These are phyloP conservation scores for Plusia festucae DNA, from an alignment of 2,888 invertebrate genomes.

Conservation along the genomic window DNA sequence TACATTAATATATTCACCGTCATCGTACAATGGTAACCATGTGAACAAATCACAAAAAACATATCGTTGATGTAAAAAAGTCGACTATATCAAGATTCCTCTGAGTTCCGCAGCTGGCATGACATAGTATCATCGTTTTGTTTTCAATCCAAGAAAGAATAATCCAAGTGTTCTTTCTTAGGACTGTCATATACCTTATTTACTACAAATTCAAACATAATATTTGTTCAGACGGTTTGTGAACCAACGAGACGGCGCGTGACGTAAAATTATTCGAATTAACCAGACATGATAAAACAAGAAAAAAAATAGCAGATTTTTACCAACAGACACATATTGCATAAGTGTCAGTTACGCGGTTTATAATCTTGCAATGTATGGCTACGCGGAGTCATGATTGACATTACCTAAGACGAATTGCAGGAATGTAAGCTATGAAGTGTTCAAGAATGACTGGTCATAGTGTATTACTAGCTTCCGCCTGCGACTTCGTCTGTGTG, in stretches of 20 bases:
- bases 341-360: background rate
- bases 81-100: no score
- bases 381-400: background rate
- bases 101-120: no score
- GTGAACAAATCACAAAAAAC: background rate
- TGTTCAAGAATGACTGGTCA: no score
- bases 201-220: background rate
- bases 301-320: no score
- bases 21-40: background rate
- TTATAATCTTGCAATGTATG: background rate
- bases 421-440: background rate
- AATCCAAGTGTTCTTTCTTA: background rate
- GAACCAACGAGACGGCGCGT: background rate
- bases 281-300: background rate
- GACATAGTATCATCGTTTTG: no score
- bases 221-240: constrained; percentile 4
- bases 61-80: background rate
- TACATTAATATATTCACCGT: background rate
- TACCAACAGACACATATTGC: background rate
- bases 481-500: no score
- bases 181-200: background rate
- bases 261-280: background rate
- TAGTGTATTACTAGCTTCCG: no score
- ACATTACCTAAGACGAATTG: constrained; percentile 4
- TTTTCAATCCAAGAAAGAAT: background rate